Percentiles rank a stretch among this genome's conserved stretches.
Evolutionary conservation across 2,797 vertebrate species (phyloP).

Genomic region (Tolypeutes matacus): DNA sequence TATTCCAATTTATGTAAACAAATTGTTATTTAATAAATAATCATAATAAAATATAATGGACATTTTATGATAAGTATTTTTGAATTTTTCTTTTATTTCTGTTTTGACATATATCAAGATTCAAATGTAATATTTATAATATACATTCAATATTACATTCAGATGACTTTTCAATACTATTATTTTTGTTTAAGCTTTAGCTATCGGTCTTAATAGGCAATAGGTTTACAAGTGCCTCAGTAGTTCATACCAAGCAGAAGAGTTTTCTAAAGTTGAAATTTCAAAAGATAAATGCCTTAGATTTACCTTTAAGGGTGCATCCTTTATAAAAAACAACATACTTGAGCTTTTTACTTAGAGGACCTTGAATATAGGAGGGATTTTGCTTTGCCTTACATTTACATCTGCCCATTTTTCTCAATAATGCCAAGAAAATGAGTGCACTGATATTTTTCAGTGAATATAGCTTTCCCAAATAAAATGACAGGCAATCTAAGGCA

Average conservation of each 20-base stretch:
- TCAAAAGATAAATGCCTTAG: neutral
- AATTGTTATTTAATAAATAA: neutral
- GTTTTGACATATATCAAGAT: neutral
- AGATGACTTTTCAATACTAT: neutral
- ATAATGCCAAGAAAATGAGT: neutral
- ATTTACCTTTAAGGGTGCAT: conserved; percentile 22
- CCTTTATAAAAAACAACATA: neutral
- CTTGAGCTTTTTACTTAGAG: neutral
- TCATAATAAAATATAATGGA: neutral
- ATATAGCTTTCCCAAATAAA: conserved; percentile 42
- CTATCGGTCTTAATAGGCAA: neutral
- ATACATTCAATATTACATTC: neutral
- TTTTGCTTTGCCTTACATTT: neutral
- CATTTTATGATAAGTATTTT: neutral
- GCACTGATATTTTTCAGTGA: neutral
- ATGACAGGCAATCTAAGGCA: neutral
- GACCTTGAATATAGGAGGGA: neutral
- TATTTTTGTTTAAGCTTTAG: neutral
- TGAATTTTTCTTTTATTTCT: neutral
- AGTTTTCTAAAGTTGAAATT: conserved; percentile 17
- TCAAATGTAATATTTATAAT: neutral
- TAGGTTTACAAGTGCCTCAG: neutral
- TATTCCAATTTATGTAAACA: neutral
- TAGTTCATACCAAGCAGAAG: neutral
- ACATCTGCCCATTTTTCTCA: neutral